Evolutionary conservation across 1,140 invertebrate genomes (phyloP).

Genomic region (Teleogryllus occipitalis): DNA sequence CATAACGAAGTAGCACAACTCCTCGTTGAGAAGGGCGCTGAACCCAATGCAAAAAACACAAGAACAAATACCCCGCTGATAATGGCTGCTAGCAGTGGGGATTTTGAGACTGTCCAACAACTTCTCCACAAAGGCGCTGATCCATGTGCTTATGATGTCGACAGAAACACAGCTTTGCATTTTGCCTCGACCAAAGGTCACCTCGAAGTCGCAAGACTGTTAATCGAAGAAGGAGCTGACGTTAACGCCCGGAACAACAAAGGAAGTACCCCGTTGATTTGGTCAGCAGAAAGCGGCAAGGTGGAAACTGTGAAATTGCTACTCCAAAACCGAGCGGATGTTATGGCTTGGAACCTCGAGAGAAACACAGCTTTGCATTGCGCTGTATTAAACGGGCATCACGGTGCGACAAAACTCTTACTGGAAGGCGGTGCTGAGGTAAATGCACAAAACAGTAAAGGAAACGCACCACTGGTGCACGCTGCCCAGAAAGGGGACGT

Average conservation of each 20-base stretch:
- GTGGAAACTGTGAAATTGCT: not conserved
- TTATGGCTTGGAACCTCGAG: not conserved
- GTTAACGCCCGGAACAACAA: not conserved
- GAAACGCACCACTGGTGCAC: not conserved
- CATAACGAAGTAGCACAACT: not conserved
- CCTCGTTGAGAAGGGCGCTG: not conserved
- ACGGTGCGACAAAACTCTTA: not conserved
- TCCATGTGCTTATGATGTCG: not conserved
- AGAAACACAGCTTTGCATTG: not conserved
- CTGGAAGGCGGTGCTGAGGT: not conserved
- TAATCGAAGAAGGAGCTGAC: not conserved
- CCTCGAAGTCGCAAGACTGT: not conserved
- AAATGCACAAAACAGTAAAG: not conserved
- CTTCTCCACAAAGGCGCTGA: not conserved
- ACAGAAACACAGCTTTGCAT: not conserved
- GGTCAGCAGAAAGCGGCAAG: not conserved
- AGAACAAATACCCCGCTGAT: not conserved
- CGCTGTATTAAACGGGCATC: not conserved
- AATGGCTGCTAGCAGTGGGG: not conserved
- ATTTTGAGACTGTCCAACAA: not conserved
- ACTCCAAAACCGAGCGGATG: not conserved
- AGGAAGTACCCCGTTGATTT: not conserved
- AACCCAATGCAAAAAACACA: not conserved
- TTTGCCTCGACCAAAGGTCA: not conserved
- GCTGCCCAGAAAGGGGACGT: not conserved